These are phyloP conservation scores for Diadegma fenestrale DNA, from an alignment of 2,888 invertebrate genomes.

Conservation along the genomic window DNA sequence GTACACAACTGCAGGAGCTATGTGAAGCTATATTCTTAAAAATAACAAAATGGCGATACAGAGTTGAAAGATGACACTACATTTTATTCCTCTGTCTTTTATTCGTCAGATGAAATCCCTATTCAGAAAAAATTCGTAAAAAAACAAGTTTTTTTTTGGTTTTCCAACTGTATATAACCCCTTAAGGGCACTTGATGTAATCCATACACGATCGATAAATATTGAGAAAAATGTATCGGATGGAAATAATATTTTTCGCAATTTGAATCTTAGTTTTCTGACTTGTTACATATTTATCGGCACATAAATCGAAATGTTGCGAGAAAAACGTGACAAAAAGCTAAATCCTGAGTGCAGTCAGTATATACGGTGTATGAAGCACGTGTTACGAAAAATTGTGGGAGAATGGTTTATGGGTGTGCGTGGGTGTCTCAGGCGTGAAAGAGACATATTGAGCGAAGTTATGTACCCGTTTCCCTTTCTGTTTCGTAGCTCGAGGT, in stretches of 20 bases:
- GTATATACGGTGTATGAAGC: conserved; percentile 56
- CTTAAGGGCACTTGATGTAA: too few species aligned
- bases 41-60: too few species aligned
- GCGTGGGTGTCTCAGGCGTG: conserved; percentile 71
- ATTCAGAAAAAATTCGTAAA: too few species aligned
- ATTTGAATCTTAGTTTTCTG: conserved; percentile 3
- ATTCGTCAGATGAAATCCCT: too few species aligned
- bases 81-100: too few species aligned
- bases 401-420: conserved; percentile 72
- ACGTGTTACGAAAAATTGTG: conserved; percentile 71
- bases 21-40: too few species aligned
- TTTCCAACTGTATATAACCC: too few species aligned
- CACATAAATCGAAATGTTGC: conserved; percentile 2
- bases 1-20: too few species aligned
- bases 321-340: conserved; percentile 11
- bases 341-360: conserved; percentile 25
- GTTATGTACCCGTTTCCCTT: conserved; percentile 73
- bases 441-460: conserved; percentile 82
- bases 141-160: too few species aligned
- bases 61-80: too few species aligned
- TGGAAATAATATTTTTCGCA: not conserved
- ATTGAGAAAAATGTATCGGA: not conserved
- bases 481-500: conserved; percentile 62
- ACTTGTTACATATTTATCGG: conserved; percentile 23
- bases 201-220: too few species aligned